Conservation (phyloP, 2,797 vertebrate species). For the Poecilia wingei region DNA sequence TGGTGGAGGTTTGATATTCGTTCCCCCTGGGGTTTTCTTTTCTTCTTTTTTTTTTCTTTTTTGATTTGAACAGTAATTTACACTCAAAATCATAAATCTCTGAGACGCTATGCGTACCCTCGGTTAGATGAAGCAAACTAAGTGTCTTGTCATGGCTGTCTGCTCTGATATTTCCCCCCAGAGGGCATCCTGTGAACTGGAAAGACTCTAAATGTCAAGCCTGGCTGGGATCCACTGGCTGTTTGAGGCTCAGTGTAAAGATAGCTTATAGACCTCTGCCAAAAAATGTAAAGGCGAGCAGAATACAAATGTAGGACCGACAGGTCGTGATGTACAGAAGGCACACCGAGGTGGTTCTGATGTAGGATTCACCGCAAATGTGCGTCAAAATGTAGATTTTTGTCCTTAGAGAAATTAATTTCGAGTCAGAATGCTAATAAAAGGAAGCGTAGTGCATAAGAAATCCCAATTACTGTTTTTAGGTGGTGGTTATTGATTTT, state of each 20-base stretch:
- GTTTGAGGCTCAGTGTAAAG: constrained; percentile 25
- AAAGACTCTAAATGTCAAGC: constrained; percentile 54
- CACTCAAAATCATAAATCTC: constrained; percentile 15
- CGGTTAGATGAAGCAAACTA: constrained; percentile 5
- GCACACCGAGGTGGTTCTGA: background rate
- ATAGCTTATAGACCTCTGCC: constrained; percentile 39
- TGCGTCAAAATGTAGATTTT: background rate
- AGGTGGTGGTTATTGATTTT: constrained; percentile 3
- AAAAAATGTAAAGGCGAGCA: constrained; percentile 14
- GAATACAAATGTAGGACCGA: constrained; percentile 4
- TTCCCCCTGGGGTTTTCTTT: background rate
- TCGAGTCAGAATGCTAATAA: background rate
- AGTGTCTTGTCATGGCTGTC: constrained; percentile 5
- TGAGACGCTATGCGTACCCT: background rate
- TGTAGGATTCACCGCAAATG: background rate
- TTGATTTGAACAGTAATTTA: constrained; percentile 5
- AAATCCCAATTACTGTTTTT: background rate
- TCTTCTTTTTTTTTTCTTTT: too few species aligned
- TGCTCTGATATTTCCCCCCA: constrained; percentile 7
- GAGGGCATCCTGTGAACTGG: constrained; percentile 36
- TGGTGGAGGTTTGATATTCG: background rate
- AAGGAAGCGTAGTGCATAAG: background rate
- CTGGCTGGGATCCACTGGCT: constrained; percentile 19
- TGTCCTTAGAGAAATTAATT: background rate
- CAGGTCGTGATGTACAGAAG: background rate